Percentiles rank a stretch among this genome's conserved stretches.
phyloP scores from a whole-genome alignment of 1,140 invertebrate genomes.

The Panagrolaimus sp. region DNA sequence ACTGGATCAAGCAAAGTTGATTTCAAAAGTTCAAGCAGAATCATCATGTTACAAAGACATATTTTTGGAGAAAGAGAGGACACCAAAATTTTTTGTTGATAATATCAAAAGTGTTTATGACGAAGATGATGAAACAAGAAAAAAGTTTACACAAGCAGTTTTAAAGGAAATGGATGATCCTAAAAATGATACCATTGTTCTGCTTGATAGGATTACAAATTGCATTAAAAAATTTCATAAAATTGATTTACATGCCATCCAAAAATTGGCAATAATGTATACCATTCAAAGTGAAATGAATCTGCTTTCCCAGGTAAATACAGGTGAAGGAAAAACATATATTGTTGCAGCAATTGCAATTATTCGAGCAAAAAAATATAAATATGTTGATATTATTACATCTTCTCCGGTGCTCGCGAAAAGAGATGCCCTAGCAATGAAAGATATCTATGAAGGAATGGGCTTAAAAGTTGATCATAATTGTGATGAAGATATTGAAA shows the following conservation, averaged over 20 bases:
- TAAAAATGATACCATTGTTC: background rate
- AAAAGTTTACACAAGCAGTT: background rate
- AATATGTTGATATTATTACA: constrained; percentile 22
- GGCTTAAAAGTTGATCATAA: background rate
- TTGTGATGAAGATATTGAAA: background rate
- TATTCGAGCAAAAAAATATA: constrained; percentile 11
- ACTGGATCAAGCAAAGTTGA: background rate
- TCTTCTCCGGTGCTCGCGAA: constrained; percentile 24
- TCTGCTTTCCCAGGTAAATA: constrained; percentile 18
- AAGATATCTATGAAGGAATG: constrained; percentile 24
- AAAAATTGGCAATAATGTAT: constrained; percentile 14
- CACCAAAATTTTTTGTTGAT: background rate
- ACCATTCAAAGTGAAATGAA: constrained; percentile 19
- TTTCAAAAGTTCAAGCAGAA: background rate
- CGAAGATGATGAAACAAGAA: background rate
- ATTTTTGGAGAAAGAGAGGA: background rate
- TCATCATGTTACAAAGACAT: background rate
- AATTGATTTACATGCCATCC: background rate
- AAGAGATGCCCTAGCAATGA: constrained; percentile 21
- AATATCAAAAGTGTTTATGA: background rate
- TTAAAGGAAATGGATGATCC: background rate
- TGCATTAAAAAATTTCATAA: background rate
- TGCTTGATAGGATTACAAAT: background rate
- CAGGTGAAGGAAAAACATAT: constrained; percentile 27
- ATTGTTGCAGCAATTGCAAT: constrained; percentile 23